Conservation (phyloP, 2,113 vertebrate genomes). For the Eclectus roratus region DNA sequence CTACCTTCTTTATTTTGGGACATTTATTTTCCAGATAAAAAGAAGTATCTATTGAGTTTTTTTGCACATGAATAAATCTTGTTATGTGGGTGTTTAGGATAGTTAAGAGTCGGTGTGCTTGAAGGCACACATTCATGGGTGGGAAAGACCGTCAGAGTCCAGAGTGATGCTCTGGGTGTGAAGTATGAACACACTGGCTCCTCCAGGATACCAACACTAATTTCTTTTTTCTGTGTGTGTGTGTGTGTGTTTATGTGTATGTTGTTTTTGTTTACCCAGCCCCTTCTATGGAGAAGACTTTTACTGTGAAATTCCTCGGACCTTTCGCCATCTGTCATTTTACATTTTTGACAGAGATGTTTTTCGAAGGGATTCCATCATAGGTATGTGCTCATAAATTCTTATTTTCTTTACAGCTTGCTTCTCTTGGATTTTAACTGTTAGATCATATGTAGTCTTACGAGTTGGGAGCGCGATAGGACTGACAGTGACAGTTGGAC, state of each 20-base stretch:
- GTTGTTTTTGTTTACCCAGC: conserved; percentile 70
- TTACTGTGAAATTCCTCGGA: conserved; percentile 98
- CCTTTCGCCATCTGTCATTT: conserved; percentile 95
- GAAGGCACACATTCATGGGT: background rate
- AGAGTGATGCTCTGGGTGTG: background rate
- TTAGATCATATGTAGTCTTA: background rate
- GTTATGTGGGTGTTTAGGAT: background rate
- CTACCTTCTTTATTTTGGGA: background rate
- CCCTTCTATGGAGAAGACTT: conserved; percentile 99
- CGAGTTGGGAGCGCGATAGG: background rate
- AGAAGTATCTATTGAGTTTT: background rate
- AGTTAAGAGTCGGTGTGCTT: background rate
- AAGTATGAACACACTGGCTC: background rate
- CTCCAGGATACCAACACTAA: conserved; percentile 21
- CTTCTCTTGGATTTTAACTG: background rate
- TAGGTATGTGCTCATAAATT: conserved; percentile 81
- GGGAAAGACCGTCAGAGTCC: background rate
- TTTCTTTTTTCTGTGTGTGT: background rate
- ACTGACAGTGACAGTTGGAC: background rate
- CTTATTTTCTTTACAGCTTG: background rate
- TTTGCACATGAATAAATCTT: background rate
- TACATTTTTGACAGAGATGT: conserved; percentile 99
- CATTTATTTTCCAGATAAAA: background rate
- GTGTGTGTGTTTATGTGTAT: conserved; percentile 30
- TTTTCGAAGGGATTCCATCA: conserved; percentile 98